A percentile compares a stretch with the other conserved stretches of the same genome.
Evolutionary conservation across 2,797 vertebrate genomes (phyloP).

Genomic region (Erpetoichthys calabaricus): DNA sequence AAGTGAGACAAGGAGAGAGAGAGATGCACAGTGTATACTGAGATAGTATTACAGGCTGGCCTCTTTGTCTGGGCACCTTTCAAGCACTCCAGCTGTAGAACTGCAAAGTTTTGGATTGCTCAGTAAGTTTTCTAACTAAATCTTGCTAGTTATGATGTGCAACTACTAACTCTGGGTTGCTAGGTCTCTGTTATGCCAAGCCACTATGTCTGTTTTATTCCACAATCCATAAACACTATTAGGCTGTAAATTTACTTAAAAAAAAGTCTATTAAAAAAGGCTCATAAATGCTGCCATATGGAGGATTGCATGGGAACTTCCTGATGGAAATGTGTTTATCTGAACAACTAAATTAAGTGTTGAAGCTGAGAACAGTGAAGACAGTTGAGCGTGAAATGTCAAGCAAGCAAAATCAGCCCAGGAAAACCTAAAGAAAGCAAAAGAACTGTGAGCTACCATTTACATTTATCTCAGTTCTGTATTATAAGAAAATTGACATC

Average conservation of each 20-base stretch:
- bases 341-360: constrained; percentile 53
- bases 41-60: too few relatives aligned
- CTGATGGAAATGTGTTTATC: constrained; percentile 60
- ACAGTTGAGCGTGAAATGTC: constrained; percentile 14
- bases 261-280: constrained; percentile 56
- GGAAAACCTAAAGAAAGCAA: neutral
- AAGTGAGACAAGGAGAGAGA: too few relatives aligned
- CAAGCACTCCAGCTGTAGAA: too few relatives aligned
- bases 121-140: too few relatives aligned
- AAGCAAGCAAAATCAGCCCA: neutral
- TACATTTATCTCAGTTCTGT: too few relatives aligned
- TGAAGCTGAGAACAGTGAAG: constrained; percentile 44
- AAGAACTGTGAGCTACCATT: too few relatives aligned
- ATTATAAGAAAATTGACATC: too few relatives aligned
- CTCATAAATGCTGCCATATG: constrained; percentile 72
- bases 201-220: constrained; percentile 44
- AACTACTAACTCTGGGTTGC: neutral
- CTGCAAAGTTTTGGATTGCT: too few relatives aligned
- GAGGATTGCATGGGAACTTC: constrained; percentile 68
- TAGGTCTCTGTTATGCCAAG: constrained; percentile 30
- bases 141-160: too few relatives aligned
- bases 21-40: too few relatives aligned
- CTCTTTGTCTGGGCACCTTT: too few relatives aligned
- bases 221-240: constrained; percentile 23
- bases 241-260: constrained; percentile 55